Evolutionary conservation across 2,888 invertebrate genomes (phyloP), one percentile per base, ranked within the genome.

Genomic region (Drosophila trichaetosa): DNA sequence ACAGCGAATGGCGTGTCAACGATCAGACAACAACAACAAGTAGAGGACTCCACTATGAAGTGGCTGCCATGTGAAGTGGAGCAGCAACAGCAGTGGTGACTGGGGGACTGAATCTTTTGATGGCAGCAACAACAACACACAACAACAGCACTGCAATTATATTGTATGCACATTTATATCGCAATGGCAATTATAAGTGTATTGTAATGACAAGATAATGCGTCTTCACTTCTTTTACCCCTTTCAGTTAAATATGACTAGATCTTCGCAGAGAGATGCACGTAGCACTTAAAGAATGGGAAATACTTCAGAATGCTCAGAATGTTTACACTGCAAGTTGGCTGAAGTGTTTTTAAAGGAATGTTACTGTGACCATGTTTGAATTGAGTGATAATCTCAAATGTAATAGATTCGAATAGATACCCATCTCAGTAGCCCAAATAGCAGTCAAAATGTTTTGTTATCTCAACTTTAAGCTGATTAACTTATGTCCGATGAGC

Each of bases 1-100:
- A 10, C 16, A 42, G 2, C 71, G 79, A 79, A 58, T 73, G 79
- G 53, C 75, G 79, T 82, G 75, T 81, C 70, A 68, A 73, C 61
- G 69, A 73, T 67, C 77, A 76, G 38, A 40, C 76, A 48, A 49
- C 29, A 59, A 27, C 53, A 58, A 5, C 13, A 58, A 65, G 38
- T 24, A 4, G 7, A 16, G 24, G 24, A 49, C 31, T 49, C 48
- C 67, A 51, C 29, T 59, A 16, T 59, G 40, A 78, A 67, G 63
- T 73, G 60, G 63, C 78, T 70, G 71, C 42, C 77, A 64, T 62
- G 77, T 71, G 64, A 78, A 78, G 54, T 78, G 73, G 66, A 61
- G 61, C 76, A 72, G 48, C 53, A 54, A 49, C 61, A 62, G 38
- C 2, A 38, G 8, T 46, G 46, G 66, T 34, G 34, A 40, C 27